Evolutionary conservation across 2,797 vertebrate genomes (phyloP), one percentile per base, ranked within the genome.

Genomic region (Takifugu rubripes): DNA sequence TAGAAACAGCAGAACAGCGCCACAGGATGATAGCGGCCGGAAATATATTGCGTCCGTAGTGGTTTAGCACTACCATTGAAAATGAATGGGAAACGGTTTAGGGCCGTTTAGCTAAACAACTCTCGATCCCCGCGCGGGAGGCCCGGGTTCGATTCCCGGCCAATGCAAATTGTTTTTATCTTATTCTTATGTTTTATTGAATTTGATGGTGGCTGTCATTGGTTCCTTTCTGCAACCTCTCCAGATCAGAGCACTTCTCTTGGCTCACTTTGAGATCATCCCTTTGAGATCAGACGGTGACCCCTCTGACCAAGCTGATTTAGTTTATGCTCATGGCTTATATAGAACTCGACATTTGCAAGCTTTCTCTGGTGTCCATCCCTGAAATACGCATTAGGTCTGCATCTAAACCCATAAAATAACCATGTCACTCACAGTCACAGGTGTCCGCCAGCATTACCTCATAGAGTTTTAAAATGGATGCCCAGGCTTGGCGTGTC

Each of bases 401-500:
- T 61, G 79, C 82, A n/a, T 88, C 86, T 87, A 88, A 89, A 86
- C 84, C 75, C 84, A 85, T 86, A 0, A 78, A 83, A 83, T 86
- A 88, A 90, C 84, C 79, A 74, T 81, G 44, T 79, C 76, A 72
- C 82, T 82, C 81, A 82, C 80, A 82, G 74, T 76, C 79, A 74
- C 61, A 75, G 70, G 66, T 59, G 82, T 76, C 81, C 75, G 78
- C 79, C 79, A 80, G 72, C 83, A 64, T 86, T 85, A 83, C 78
- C 78, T 68, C 24, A 72, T 59, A 74, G 67, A 87, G 85, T 90
- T 87, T 89, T 88, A 90, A 89, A 90, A 92, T 90, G 89, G 90
- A 92, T 92, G 90, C 81, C 89, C 89, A 90, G 89, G 89, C 90
- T 92, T 90, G 88, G 85, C 81, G 87, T 91, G 86, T 90, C 74